phyloP scores from a whole-genome alignment of 2,113 vertebrate species.

The Sitta europaea region DNA sequence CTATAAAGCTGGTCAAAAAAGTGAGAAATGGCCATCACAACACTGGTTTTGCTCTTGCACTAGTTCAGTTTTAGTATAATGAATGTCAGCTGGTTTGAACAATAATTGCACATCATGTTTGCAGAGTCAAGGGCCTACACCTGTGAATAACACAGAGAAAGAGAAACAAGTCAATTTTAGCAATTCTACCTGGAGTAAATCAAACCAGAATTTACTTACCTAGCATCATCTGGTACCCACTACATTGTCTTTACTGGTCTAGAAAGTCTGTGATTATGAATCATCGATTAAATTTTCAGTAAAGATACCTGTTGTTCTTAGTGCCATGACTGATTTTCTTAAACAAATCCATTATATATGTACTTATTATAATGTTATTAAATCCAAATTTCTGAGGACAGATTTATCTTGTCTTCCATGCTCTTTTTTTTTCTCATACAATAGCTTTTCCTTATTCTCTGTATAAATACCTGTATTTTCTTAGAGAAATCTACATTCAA shows the following conservation, averaged over 20 bases:
- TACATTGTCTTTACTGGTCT: neutral
- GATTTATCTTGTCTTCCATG: neutral
- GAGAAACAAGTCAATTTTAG: neutral
- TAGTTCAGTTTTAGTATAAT: neutral
- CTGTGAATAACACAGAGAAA: neutral
- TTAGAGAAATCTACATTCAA: neutral
- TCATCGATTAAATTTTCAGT: neutral
- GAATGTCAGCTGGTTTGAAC: neutral
- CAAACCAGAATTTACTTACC: neutral
- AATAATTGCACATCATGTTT: neutral
- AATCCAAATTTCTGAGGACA: neutral
- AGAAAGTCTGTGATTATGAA: neutral
- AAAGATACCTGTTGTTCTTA: neutral
- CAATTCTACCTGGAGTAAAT: neutral
- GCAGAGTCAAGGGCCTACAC: neutral
- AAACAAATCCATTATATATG: neutral
- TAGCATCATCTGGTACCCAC: neutral
- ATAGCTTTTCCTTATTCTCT: neutral
- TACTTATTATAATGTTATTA: neutral
- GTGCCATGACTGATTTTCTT: neutral
- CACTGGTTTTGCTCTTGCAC: neutral
- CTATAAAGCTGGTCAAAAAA: neutral
- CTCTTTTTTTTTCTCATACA: neutral
- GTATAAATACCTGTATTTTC: neutral
- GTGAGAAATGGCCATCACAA: neutral